Evolutionary conservation across 2,113 vertebrate species (phyloP).

Genomic region (Apus apus): DNA sequence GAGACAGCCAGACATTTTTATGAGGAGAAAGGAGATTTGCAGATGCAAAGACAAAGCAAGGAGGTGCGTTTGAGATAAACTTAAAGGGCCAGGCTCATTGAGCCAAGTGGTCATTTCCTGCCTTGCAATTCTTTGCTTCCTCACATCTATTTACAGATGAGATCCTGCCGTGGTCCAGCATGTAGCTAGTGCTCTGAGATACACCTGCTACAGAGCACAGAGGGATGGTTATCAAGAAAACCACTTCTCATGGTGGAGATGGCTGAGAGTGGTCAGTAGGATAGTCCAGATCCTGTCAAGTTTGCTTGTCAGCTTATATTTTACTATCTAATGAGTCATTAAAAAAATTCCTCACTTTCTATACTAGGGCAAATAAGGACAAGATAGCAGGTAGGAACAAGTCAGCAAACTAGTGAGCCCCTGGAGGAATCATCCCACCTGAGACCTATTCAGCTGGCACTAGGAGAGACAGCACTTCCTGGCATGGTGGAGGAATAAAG

Average conservation of each 20-base stretch:
- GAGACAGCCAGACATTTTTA: constrained; percentile 69
- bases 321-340: background rate
- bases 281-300: background rate
- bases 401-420: background rate
- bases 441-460: background rate
- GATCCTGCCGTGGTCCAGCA: fast-evolving
- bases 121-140: constrained; percentile 25
- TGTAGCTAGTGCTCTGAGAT: background rate
- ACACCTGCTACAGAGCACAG: background rate
- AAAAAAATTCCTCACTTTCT: background rate
- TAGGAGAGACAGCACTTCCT: background rate
- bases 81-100: constrained; percentile 54
- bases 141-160: background rate
- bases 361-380: background rate
- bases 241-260: background rate
- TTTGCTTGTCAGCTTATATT: background rate
- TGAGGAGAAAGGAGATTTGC: constrained; percentile 66
- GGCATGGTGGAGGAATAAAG: background rate
- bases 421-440: background rate
- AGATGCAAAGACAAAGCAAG: constrained; percentile 67
- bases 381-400: background rate
- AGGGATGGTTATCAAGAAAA: background rate
- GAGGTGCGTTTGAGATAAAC: constrained; percentile 47
- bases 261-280: background rate
- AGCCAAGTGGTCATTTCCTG: constrained; percentile 69